Evolutionary conservation across 2,797 vertebrate genomes (phyloP), one percentile per base, ranked within the genome.

Genomic region (Bovichtus diacanthus): DNA sequence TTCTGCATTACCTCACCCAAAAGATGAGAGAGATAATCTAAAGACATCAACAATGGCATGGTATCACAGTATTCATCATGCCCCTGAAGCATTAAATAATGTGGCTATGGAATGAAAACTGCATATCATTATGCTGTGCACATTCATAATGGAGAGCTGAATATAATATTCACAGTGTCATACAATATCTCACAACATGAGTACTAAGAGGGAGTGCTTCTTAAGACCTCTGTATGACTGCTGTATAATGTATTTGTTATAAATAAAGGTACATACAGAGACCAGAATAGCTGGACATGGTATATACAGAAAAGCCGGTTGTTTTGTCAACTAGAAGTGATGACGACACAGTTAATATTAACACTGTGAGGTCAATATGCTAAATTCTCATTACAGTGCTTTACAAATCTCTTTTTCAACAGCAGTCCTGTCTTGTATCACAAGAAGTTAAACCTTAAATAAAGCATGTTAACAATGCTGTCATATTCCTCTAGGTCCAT

Each of bases 41-140:
- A 83, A 87, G 88, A 80, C 55, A 74, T 65, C 44, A 66, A 68
- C 62, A 66, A 41, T 47, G 65, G 59, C 44, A 65, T 50, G 68
- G 18, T 68, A 76, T 83, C 67, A 60, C 55, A 64, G 64, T 69
- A 78, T 49, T 84, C 80, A 75, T 71, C 78, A 59, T 82, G 50
- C 70, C 74, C 59, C 83, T 27, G 4, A 83, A 85, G 82, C 58
- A 87, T 89, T 91, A 84, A 74, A 79, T 91, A 88, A 92, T 47
- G 23, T 31, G 56, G 61, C 78, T 36, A 64, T 72, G 73, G 66
- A 72, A 81, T 66, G 53, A 75, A 83, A 82, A 76, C 63, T 60
- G 71, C 74, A 88, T 83, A 75, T 85, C 78, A 83, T 88, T 80
- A 89, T 34, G 55, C 70, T 12, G 43, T 51, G 67, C 60, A 75